phyloP scores from a whole-genome alignment of 30 jellyfish, hydroid and myxozoan genomes.

The Pelagia noctiluca region DNA sequence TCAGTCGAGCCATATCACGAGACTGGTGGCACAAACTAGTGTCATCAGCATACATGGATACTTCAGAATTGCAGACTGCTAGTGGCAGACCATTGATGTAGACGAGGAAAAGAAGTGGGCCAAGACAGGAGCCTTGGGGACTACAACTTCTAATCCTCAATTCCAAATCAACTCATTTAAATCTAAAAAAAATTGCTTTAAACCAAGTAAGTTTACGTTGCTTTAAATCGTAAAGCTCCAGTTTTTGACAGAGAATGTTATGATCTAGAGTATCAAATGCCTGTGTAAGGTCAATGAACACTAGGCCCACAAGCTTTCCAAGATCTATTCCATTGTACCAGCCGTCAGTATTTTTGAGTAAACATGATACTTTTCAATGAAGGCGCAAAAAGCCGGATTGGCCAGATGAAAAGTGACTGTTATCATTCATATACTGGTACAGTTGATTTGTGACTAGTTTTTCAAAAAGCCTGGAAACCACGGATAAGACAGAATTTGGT shows the following conservation, averaged over 20 bases:
- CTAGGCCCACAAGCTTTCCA: conserved; percentile 61
- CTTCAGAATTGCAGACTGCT: not conserved
- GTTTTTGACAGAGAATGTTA: conserved; percentile 28
- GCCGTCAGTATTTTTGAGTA: conserved; percentile 28
- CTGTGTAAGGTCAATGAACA: conserved; percentile 36
- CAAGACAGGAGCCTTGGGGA: not conserved
- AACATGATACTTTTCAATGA: conserved; percentile 32
- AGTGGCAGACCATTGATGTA: not conserved
- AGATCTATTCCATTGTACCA: conserved; percentile 56
- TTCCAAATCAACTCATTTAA: not conserved
- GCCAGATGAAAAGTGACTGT: conserved; percentile 12
- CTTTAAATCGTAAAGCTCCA: conserved; percentile 49
- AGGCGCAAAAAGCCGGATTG: conserved; percentile 42
- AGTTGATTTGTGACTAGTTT: conserved; percentile 23
- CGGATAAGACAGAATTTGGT: conserved; percentile 30
- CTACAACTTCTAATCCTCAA: not conserved
- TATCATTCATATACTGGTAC: conserved; percentile 18
- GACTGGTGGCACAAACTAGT: too few relatives aligned
- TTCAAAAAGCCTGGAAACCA: conserved; percentile 34
- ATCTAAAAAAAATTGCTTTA: not conserved
- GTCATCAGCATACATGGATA: not conserved
- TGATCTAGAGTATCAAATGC: conserved; percentile 58
- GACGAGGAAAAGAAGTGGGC: conserved; percentile 3
- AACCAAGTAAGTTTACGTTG: conserved; percentile 31
- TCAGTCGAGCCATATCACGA: not conserved